A percentile compares a stretch with the other conserved stretches of the same genome.
Evolutionary conservation across 2,888 invertebrate species (phyloP).

Genomic region (Rhingia campestris): DNA sequence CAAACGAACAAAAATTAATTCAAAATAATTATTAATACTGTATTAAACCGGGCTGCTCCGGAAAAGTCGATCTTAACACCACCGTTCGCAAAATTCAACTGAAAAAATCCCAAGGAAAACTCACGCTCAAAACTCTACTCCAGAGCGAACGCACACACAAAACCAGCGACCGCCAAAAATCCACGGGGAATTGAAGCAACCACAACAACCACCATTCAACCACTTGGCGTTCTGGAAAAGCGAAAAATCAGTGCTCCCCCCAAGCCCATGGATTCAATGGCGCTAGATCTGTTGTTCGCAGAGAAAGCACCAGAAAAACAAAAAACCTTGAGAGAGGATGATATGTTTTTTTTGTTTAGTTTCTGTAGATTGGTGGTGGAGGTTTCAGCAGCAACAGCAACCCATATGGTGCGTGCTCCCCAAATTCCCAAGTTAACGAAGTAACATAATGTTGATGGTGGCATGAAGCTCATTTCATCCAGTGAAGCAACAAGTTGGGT

Average conservation of each 20-base stretch:
- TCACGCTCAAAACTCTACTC: constrained; percentile 71
- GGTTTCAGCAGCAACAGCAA: constrained; percentile 26
- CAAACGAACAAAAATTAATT: constrained; percentile 4
- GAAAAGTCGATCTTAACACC: constrained; percentile 81
- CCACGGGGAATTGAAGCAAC: constrained; percentile 64
- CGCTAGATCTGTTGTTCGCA: constrained; percentile 52
- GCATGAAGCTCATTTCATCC: constrained; percentile 5
- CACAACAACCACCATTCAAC: constrained; percentile 68
- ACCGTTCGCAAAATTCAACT: constrained; percentile 82
- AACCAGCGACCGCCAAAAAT: constrained; percentile 66
- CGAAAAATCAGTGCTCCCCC: constrained; percentile 58
- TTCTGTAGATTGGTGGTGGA: constrained; percentile 29
- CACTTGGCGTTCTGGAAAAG: constrained; percentile 59
- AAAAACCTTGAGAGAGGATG: constrained; percentile 55
- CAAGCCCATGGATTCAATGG: constrained; percentile 31
- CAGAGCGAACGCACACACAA: constrained; percentile 45
- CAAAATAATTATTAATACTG: constrained; percentile 37
- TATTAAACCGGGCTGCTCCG: constrained; percentile 55
- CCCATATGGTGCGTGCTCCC: constrained; percentile 23
- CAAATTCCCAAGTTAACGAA: constrained; percentile 25
- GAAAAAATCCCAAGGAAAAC: constrained; percentile 74
- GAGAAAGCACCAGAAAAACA: constrained; percentile 20
- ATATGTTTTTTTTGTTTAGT: constrained; percentile 7
- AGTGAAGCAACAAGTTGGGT: constrained; percentile 27
- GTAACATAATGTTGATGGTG: constrained; percentile 9